A percentile compares a stretch with the other conserved stretches of the same genome.
These are phyloP conservation scores for Lasioglossum zephyrum DNA, from an alignment of 2,888 invertebrate species.

Conservation along the genomic window DNA sequence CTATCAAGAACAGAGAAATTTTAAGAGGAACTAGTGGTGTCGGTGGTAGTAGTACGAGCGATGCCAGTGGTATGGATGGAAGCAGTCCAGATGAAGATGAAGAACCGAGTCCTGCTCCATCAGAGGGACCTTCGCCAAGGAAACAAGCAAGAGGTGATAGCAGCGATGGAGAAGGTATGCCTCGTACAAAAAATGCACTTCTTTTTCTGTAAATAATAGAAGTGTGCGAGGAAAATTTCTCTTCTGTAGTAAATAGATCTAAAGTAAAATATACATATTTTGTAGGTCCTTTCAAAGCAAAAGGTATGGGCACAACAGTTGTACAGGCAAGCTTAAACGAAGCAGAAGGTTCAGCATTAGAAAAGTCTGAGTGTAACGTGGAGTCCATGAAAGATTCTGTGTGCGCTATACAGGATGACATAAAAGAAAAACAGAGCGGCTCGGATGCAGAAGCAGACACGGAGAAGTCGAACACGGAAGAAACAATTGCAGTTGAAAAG, in stretches of 20 bases:
- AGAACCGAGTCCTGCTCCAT: constrained; percentile 81
- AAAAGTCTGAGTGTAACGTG: constrained; percentile 58
- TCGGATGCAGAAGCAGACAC: constrained; percentile 84
- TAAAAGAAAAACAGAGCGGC: constrained; percentile 80
- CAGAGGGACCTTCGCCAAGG: constrained; percentile 87
- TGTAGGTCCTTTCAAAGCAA: constrained; percentile 85
- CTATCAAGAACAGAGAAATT: constrained; percentile 78
- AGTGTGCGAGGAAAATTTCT: not conserved
- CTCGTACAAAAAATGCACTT: constrained; percentile 52
- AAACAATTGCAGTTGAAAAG: constrained; percentile 85
- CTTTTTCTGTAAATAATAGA: not conserved
- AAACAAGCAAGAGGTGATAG: constrained; percentile 86
- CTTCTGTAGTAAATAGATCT: not conserved
- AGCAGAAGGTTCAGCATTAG: constrained; percentile 79
- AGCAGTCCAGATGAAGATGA: constrained; percentile 82
- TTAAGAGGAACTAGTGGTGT: constrained; percentile 76
- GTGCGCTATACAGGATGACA: constrained; percentile 83
- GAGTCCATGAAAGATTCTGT: constrained; percentile 59
- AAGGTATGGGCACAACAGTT: constrained; percentile 85
- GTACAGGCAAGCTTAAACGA: constrained; percentile 85
- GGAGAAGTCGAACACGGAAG: constrained; percentile 85
- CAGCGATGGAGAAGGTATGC: constrained; percentile 80
- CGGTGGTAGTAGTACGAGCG: constrained; percentile 82
- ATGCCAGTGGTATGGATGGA: constrained; percentile 81
- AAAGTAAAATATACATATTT: constrained; percentile 16